Percentiles rank a stretch among this genome's conserved stretches.
Conservation (phyloP, 2,113 vertebrate species). For the Coregonus clupeaformis region DNA sequence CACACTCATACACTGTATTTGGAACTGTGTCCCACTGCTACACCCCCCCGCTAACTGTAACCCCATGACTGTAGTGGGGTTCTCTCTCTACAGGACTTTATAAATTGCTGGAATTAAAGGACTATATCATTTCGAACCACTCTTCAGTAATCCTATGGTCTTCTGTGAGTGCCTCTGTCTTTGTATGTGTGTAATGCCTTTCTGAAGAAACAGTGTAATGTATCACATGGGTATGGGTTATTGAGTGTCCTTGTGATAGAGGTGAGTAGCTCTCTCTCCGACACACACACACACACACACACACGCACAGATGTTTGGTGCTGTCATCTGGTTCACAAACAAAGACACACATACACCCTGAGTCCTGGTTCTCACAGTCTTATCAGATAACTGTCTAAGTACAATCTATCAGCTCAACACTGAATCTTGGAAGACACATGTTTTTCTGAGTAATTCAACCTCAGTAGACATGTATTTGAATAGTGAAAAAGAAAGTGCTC, state of each 20-base stretch:
- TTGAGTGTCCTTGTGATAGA: not conserved
- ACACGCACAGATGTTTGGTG: constrained; percentile 17
- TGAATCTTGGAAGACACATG: too few relatives aligned
- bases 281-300: not conserved
- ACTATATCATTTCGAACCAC: constrained; percentile 74
- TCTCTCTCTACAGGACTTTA: constrained; percentile 62
- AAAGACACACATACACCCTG: not conserved
- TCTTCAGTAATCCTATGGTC: constrained; percentile 8
- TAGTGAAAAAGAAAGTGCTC: too few relatives aligned
- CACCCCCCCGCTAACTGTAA: too few relatives aligned
- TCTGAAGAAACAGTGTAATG: too few relatives aligned
- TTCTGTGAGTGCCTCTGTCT: too few relatives aligned
- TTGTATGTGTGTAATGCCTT: constrained; percentile 8
- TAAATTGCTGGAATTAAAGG: constrained; percentile 78
- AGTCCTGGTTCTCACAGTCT: too few relatives aligned
- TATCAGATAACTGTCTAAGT: too few relatives aligned
- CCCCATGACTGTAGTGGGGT: constrained; percentile 36
- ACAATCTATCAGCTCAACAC: too few relatives aligned
- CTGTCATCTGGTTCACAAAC: not conserved
- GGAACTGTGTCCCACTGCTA: too few relatives aligned
- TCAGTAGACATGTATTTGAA: too few relatives aligned
- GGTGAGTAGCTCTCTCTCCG: not conserved
- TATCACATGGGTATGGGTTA: not conserved
- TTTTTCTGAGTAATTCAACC: too few relatives aligned
- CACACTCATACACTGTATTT: too few relatives aligned